These are phyloP conservation scores for Papilio dardanus DNA, from an alignment of 1,140 invertebrate species.

Conservation along the genomic window DNA sequence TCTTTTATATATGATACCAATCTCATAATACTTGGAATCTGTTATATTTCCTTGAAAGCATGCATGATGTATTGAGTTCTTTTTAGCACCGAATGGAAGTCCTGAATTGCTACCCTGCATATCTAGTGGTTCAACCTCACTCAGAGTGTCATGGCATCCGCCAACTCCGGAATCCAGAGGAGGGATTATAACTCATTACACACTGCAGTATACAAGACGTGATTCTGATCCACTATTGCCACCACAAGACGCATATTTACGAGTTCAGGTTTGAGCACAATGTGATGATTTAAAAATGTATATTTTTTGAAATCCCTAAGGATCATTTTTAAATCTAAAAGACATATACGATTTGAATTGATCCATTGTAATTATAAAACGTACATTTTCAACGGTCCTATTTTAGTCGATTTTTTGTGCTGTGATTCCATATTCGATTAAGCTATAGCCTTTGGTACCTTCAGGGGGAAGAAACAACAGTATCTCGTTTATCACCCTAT, in stretches of 20 bases:
- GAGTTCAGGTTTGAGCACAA: constrained; percentile 60
- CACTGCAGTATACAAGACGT: constrained; percentile 82
- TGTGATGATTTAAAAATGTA: neutral
- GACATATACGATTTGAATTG: too few species aligned
- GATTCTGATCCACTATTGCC: constrained; percentile 68
- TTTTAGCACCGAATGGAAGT: constrained; percentile 85
- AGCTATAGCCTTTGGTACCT: neutral
- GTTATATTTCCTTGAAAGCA: too few species aligned
- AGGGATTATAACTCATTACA: constrained; percentile 91
- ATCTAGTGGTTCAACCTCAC: constrained; percentile 87
- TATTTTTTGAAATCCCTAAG: neutral
- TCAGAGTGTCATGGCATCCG: constrained; percentile 90
- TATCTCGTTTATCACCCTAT: constrained; percentile 88
- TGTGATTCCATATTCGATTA: too few species aligned
- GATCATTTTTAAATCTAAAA: neutral
- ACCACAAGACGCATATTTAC: constrained; percentile 67
- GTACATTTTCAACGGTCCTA: too few species aligned
- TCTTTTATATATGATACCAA: constrained; percentile 5
- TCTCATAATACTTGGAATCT: too few species aligned
- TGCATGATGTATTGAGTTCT: too few species aligned
- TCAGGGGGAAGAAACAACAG: constrained; percentile 76
- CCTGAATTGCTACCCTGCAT: constrained; percentile 86
- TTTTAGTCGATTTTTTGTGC: too few species aligned
- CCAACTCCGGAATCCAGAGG: constrained; percentile 87
- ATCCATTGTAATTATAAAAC: too few species aligned